Evolutionary conservation across 2,797 vertebrate species (phyloP).

Genomic region (Enteromius mattozi): DNA sequence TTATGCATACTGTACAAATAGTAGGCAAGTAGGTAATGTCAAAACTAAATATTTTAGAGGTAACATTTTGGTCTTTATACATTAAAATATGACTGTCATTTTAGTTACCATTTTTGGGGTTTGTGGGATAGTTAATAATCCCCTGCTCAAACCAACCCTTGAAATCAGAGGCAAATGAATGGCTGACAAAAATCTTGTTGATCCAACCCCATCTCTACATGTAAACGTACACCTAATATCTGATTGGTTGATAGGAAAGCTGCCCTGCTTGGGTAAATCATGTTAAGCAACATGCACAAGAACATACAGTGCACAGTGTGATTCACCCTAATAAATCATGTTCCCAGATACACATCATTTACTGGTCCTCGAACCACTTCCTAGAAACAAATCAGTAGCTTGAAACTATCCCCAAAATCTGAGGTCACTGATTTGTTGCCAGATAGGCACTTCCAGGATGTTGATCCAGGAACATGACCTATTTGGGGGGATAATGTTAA

Average conservation of each 20-base stretch:
- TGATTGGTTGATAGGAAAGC: conserved; percentile 3
- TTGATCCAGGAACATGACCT: conserved; percentile 10
- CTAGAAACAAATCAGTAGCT: not conserved
- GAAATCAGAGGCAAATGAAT: not conserved
- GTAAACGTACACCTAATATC: not conserved
- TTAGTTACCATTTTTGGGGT: not conserved
- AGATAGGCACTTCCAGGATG: conserved; percentile 12
- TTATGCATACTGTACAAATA: not conserved
- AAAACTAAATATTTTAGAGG: not conserved
- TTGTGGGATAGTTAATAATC: not conserved
- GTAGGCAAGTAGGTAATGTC: not conserved
- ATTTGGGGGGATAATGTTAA: not conserved
- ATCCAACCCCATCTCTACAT: not conserved
- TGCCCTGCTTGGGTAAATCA: conserved; percentile 1
- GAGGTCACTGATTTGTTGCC: not conserved
- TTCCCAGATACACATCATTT: conserved; percentile 17
- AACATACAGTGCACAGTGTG: not conserved
- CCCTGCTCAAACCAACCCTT: not conserved
- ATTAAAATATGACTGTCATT: not conserved
- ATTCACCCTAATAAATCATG: conserved; percentile 6
- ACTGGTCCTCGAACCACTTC: not conserved
- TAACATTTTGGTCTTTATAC: not conserved
- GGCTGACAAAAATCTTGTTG: not conserved
- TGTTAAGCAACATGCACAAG: conserved; percentile 25
- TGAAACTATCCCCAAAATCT: not conserved